Conservation (phyloP, 2,888 invertebrate species). For the Netelia virgata region DNA sequence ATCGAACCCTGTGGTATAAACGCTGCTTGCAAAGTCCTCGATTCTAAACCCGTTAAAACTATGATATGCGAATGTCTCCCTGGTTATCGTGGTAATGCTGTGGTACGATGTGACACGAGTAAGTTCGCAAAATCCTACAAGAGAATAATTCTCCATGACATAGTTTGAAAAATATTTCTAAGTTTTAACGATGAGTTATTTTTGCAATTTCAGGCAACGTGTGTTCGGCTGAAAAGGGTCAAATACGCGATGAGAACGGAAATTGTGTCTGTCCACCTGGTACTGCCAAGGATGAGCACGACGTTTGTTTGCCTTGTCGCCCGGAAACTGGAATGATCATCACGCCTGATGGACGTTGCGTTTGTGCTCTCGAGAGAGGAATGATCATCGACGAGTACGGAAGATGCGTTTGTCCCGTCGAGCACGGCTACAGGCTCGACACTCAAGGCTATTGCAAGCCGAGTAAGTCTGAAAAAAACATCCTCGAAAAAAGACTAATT, state of each 20-base stretch:
- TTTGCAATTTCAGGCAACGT: constrained; percentile 84
- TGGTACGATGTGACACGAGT: constrained; percentile 93
- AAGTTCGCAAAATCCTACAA: constrained; percentile 82
- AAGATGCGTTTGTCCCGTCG: constrained; percentile 91
- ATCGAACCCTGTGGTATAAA: constrained; percentile 93
- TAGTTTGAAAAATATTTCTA: constrained; percentile 3
- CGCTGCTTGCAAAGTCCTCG: constrained; percentile 91
- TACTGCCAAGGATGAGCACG: constrained; percentile 91
- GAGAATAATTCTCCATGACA: constrained; percentile 8
- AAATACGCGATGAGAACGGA: constrained; percentile 88
- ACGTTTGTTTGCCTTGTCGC: constrained; percentile 92
- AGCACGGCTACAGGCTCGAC: constrained; percentile 89
- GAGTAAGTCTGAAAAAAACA: constrained; percentile 81
- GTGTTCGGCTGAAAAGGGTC: constrained; percentile 90
- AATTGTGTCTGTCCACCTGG: constrained; percentile 92
- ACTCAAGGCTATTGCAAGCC: constrained; percentile 87
- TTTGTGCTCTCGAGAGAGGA: constrained; percentile 92
- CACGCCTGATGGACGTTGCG: constrained; percentile 92
- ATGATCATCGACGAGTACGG: constrained; percentile 92
- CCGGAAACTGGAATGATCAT: constrained; percentile 90
- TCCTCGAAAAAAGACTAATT: not conserved
- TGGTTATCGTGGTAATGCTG: constrained; percentile 95
- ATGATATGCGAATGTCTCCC: constrained; percentile 95
- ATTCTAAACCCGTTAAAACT: constrained; percentile 93
- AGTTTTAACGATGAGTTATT: not conserved